Evolutionary conservation across 2,113 vertebrate species (phyloP).

Genomic region (Struthidea cinerea): DNA sequence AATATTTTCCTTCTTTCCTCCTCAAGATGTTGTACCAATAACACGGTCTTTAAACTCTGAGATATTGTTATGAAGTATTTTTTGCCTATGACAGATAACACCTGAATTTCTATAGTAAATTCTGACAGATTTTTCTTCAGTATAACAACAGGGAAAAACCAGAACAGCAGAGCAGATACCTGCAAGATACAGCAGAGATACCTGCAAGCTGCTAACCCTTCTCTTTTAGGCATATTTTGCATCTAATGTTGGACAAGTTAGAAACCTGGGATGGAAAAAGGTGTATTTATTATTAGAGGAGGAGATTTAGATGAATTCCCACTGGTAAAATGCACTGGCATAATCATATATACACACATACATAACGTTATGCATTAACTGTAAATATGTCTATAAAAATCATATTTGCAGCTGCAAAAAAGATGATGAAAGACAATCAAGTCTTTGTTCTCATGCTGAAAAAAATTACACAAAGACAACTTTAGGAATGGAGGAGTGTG

Average conservation of each 20-base stretch:
- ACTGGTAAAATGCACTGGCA: neutral
- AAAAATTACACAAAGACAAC: neutral
- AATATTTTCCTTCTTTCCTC: neutral
- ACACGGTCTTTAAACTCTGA: neutral
- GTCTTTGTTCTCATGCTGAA: neutral
- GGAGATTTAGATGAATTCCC: neutral
- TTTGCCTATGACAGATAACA: neutral
- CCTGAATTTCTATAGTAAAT: neutral
- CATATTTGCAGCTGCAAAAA: neutral
- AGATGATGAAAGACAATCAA: neutral
- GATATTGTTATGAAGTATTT: neutral
- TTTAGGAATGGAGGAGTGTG: neutral
- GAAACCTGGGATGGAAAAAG: neutral
- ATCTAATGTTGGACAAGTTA: neutral
- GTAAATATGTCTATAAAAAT: neutral
- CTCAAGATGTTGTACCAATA: neutral
- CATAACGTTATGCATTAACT: neutral
- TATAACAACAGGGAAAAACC: rapidly evolving
- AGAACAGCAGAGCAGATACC: neutral
- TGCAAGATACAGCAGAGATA: neutral
- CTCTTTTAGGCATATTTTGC: neutral
- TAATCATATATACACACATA: neutral
- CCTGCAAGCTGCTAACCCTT: neutral
- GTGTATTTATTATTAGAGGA: neutral
- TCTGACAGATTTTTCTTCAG: neutral